Evolutionary conservation across 2,113 vertebrate genomes (phyloP).

Genomic region (Suricata suricatta): DNA sequence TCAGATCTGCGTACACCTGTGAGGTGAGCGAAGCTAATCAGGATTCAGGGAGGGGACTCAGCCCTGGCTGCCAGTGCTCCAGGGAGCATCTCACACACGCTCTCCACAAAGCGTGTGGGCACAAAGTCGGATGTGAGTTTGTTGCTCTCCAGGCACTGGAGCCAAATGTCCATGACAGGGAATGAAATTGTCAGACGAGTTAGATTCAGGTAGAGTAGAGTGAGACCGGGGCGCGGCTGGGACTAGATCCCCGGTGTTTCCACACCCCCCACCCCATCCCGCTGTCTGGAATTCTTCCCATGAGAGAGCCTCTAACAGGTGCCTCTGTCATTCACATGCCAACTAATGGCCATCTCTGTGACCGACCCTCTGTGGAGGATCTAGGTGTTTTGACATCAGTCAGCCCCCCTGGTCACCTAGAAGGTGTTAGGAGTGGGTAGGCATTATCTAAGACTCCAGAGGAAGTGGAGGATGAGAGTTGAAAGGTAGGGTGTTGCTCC

Average conservation of each 20-base stretch:
- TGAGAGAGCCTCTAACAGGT: neutral
- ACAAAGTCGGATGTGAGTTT: neutral
- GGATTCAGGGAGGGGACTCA: neutral
- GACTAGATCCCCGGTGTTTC: neutral
- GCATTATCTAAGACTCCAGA: neutral
- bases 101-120: rapidly evolving
- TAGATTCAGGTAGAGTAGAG: neutral
- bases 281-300: neutral
- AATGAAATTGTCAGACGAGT: neutral
- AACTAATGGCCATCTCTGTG: rapidly evolving
- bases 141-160: neutral
- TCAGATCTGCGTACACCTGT: neutral
- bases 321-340: neutral
- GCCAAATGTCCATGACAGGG: neutral
- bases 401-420: neutral
- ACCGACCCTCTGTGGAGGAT: neutral
- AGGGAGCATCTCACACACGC: rapidly evolving
- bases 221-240: neutral
- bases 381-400: neutral
- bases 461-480: neutral
- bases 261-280: rapidly evolving
- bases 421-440: neutral
- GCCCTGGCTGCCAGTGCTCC: rapidly evolving
- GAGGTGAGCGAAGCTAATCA: neutral
- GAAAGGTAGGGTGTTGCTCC: neutral